Evolutionary conservation across 2,113 vertebrate genomes (phyloP), one percentile per base, ranked within the genome.

Genomic region (Tragelaphus buxtoni): DNA sequence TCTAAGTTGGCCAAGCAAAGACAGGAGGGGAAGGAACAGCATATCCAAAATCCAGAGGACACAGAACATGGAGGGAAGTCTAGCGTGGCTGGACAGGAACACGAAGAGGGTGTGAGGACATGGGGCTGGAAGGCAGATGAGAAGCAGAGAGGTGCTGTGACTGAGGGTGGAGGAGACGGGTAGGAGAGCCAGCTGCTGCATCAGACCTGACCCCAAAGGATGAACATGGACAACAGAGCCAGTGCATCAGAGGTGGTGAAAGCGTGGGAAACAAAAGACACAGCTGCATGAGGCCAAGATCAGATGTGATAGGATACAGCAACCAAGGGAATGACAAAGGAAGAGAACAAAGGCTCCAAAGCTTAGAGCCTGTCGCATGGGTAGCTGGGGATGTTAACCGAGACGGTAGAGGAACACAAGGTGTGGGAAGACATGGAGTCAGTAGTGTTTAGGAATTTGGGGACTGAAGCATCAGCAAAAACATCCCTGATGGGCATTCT

Each of bases 331-430:
- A 53, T 7, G 20, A 55, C 18, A 13, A 39, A 53, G n/a, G n/a
- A 35, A 20, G 42, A 35, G 60, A 18, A 17, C 8, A 1, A 60
- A 11, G 22, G 35, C 13, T 8, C 18, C 13, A 5, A n/a, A 0
- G 26, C 3, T 7, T 9, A 18, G 5, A 35, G 90, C 28, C 2
- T 26, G 42, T 5, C 17, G 4, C n/a, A 6, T 0, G 1, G 3
- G n/a, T 0, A 35, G 42, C 65, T 30, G 16, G 20, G 53, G 47
- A 6, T 13, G 45, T 7, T 69, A 9, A 4, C 32, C 0, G 13
- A 55, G 28, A 32, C 0, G 11, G 35, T 1, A 22, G 3, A 47
- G 58, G 35, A 60, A 42, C 53, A 63, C 32, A 76, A 9, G 7
- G 1, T 1, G 5, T 45, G 53, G 61, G 72, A 39, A 85, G 30